Base-by-base conservation (phyloP, 2,888 invertebrate species). In the Ptychoptera contaminata region DNA sequence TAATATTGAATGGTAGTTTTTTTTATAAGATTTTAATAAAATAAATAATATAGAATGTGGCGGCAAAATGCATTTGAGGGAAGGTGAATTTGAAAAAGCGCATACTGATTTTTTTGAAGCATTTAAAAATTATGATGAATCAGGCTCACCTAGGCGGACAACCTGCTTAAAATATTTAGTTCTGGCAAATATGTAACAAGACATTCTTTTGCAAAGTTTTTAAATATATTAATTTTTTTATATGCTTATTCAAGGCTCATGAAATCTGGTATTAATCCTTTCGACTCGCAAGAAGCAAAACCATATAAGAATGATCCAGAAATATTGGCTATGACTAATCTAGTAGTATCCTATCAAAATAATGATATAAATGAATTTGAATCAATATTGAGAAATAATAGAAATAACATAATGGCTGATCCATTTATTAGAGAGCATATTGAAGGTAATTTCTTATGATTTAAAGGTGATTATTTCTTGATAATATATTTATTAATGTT, bases 71-170 rank as follows among this genome's bases (percentile, higher is more conserved):
- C 97, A 98, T 68, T 70, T 98, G 39, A 77, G 97, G 16, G 97
- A 98, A 69, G 94, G 93, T 5, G 96, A 97, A 68, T 98, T 96
- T 63, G 96, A 96, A 62, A 88, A 93, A 62, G 97, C 98, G 1
- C 97, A 98, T 66, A 97, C 96, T 8, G 97, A 98, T 65, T 98
- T 98, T 68, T 98, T 98, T 65, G 97, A 98, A 66, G 96, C 97
- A 2, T 97, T 97, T 63, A 96, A 97, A 69, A 98, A 97, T 63
- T 98, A 98, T 61, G 98, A 98, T 69, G 98, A 98, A 67, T 94
- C 94, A 11, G 98, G 98, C 34, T 93, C 92, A 56, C 92, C 93
- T 12, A 72, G 97, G 55, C 74, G 98, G 49, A 97, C 96, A 30
- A 94, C 94, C 0, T 98, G 97, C 62, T 73, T 98, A 45, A 98